These are phyloP conservation scores for Trichoplusia ni DNA, from an alignment of 1,140 invertebrate genomes.

Conservation along the genomic window DNA sequence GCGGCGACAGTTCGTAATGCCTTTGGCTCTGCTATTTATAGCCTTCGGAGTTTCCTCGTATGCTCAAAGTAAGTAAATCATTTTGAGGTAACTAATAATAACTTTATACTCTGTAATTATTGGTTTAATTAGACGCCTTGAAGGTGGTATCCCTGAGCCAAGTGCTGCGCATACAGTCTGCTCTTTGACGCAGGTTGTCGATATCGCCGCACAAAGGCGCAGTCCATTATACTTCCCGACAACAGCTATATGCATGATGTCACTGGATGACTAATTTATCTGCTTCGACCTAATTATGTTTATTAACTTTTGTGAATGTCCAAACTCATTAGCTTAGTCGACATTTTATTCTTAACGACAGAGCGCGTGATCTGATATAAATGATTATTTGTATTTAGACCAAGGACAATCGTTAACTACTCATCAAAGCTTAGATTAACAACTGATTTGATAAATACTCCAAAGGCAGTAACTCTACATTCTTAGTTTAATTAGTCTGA, in stretches of 20 bases:
- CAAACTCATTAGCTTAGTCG: neutral
- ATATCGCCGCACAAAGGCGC: neutral
- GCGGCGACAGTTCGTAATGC: conserved; percentile 9
- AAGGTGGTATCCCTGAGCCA: too few relatives aligned
- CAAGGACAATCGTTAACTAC: conserved; percentile 5
- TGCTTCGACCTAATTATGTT: conserved; percentile 12
- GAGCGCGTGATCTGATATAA: neutral
- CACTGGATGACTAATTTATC: conserved; percentile 22
- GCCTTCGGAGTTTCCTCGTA: conserved; percentile 35
- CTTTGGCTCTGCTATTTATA: conserved; percentile 47
- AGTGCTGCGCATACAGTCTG: neutral
- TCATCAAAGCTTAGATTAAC: neutral
- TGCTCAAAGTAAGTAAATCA: conserved; percentile 43
- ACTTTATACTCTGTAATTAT: neutral
- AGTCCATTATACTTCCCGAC: neutral
- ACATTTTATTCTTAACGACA: too few relatives aligned
- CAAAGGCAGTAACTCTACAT: too few relatives aligned
- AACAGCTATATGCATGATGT: conserved; percentile 27
- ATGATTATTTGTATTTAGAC: neutral
- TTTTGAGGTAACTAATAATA: neutral
- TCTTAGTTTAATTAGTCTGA: too few relatives aligned
- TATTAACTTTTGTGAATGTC: neutral
- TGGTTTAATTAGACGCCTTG: too few relatives aligned
- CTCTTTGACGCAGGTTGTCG: neutral
- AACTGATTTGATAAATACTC: too few relatives aligned